Base-by-base conservation (phyloP, 92 coral and sea anemone species). In the Paragorgia papillata region DNA sequence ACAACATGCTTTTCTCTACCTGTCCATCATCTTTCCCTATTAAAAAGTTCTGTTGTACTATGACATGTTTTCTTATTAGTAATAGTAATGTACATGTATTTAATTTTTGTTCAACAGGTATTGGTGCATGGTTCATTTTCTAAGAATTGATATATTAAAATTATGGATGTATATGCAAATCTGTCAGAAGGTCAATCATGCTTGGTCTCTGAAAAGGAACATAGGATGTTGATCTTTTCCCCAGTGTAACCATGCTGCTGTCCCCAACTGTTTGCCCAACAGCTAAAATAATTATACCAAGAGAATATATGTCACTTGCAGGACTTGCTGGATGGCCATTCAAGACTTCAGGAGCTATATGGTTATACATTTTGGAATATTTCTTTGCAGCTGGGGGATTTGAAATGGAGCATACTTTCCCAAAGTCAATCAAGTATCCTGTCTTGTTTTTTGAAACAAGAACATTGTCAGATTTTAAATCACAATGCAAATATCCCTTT, bases 341-440 rank as follows among this genome's bases (percentile, higher is more conserved):
- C 33, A 79, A 21, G 20, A 79, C 83, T 50, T 66, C 83, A n/a
- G 78, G 77, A 21, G 85, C 81, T 46, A 82, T 17, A 29, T 43
- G 33, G 76, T n/a, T n/a, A n/a, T n/a, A n/a, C n/a, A n/a, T n/a
- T n/a, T n/a, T n/a, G n/a, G n/a, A n/a, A n/a, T n/a, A 77, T 43
- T 83, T 83, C 33, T 68, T 83, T 3, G 57, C 57, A n/a, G n/a
- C n/a, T 27, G 79, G 75, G n/a, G 74, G 80, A 21, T 59, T 41
- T 60, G 67, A 44, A 7, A 78, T 69, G 1, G 80, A 58, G 20
- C 74, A 2, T 3, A 64, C 84, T 28, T 78, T 78, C 0, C 84
- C 88, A 40, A 82, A 82, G 71, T 82, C 81, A 62, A 74, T 82
- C 59, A 82, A 49, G 35, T 74, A 82, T 12, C 81, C 87, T 56